Percentiles rank a stretch among this genome's conserved stretches.
Evolutionary conservation across 92 coral and sea anemone species (phyloP).

Genomic region (Parazoanthus darwini): DNA sequence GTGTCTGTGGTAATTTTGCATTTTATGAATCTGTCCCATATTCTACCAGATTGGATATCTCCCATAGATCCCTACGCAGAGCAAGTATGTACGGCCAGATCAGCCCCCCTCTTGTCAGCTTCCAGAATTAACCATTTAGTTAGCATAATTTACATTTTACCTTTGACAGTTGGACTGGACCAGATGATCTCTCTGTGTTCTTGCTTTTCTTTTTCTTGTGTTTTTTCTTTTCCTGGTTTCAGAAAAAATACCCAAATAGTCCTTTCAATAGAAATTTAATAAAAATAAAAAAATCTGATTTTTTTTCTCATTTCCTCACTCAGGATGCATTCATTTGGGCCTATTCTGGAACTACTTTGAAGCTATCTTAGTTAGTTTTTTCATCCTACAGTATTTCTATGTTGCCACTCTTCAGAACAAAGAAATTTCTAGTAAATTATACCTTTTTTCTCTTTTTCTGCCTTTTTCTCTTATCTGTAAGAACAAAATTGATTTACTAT

Average conservation of each 20-base stretch:
- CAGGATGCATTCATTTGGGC: too few relatives aligned
- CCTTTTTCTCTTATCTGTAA: conserved; percentile 51
- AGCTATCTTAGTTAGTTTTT: too few relatives aligned
- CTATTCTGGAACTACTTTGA: too few relatives aligned
- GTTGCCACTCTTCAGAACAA: not conserved
- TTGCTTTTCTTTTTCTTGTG: conserved; percentile 59
- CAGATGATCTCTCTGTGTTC: conserved; percentile 51
- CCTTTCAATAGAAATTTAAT: not conserved
- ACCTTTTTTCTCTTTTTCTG: conserved; percentile 70
- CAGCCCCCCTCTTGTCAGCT: too few relatives aligned
- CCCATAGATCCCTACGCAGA: too few relatives aligned
- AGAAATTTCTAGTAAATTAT: not conserved
- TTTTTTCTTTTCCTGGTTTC: conserved; percentile 60
- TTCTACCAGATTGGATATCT: too few relatives aligned
- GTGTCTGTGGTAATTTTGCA: too few relatives aligned
- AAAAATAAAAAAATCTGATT: not conserved
- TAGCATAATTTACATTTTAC: conserved; percentile 11
- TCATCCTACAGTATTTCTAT: too few relatives aligned
- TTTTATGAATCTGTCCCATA: too few relatives aligned
- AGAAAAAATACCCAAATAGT: not conserved
- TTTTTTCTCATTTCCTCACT: not conserved
- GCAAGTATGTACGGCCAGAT: too few relatives aligned
- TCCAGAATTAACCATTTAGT: too few relatives aligned
- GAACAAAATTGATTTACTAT: conserved; percentile 3
- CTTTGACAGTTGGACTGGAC: conserved; percentile 91